Evolutionary conservation across 1,140 invertebrate genomes (phyloP).

Genomic region (Charaxes varanes): DNA sequence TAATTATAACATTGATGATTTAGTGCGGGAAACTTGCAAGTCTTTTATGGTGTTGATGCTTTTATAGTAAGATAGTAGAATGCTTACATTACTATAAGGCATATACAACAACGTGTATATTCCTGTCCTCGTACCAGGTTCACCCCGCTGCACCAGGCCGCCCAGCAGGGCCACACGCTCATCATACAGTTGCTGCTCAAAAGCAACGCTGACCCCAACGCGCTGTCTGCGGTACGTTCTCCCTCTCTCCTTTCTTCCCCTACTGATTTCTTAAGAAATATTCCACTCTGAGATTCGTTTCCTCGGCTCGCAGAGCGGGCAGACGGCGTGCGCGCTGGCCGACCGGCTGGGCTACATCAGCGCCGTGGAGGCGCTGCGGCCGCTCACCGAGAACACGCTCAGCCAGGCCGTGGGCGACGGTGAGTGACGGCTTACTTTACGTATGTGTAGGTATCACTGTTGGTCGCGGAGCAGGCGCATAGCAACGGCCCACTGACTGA

Average conservation of each 20-base stretch:
- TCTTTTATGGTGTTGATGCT: no score
- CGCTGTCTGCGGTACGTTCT: constrained; percentile 92
- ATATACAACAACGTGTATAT: no score
- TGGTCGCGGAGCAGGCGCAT: no score
- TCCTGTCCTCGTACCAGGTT: no score
- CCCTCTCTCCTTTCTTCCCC: no score
- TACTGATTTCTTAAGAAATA: background rate
- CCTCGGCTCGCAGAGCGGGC: constrained; percentile 85
- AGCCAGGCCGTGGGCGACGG: constrained; percentile 82
- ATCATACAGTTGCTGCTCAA: constrained; percentile 96
- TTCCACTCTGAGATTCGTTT: background rate
- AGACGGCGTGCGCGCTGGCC: constrained; percentile 96
- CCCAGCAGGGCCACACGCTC: constrained; percentile 97
- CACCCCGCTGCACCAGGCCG: constrained; percentile 97
- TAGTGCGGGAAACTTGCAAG: no score
- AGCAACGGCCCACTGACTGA: no score
- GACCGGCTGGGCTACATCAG: constrained; percentile 97
- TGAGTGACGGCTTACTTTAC: no score
- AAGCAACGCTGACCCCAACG: constrained; percentile 95
- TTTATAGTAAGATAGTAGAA: no score
- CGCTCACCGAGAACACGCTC: constrained; percentile 94
- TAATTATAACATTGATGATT: no score
- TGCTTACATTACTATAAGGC: no score
- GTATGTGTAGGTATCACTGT: no score
- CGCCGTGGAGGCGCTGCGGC: constrained; percentile 96